Conservation (phyloP, 2,888 invertebrate species). For the Margaritifera margaritifera region DNA sequence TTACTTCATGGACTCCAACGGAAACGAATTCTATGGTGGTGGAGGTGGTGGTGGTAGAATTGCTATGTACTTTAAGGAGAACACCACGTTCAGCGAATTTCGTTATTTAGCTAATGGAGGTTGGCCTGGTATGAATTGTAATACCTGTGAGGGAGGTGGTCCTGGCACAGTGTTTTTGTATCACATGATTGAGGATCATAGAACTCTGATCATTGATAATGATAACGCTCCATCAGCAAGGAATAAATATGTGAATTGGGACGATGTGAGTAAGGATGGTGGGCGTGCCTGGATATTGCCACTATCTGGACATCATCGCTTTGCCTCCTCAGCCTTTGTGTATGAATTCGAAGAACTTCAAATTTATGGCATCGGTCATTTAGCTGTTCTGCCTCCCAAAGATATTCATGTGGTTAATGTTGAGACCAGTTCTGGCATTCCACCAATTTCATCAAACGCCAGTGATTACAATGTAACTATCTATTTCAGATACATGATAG, state of each 20-base stretch:
- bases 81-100: constrained; percentile 59
- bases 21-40: constrained; percentile 21
- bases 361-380: constrained; percentile 58
- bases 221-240: constrained; percentile 43
- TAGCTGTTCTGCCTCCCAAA: constrained; percentile 51
- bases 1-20: too few relatives aligned
- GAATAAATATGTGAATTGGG: constrained; percentile 52
- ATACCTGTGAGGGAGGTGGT: constrained; percentile 49
- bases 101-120: constrained; percentile 56
- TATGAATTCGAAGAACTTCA: constrained; percentile 60
- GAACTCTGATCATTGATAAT: constrained; percentile 61
- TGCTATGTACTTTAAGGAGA: constrained; percentile 53
- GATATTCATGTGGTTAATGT: constrained; percentile 23
- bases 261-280: constrained; percentile 41
- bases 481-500: constrained; percentile 64
- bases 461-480: constrained; percentile 42
- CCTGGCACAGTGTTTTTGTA: constrained; percentile 59
- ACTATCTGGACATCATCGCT: constrained; percentile 49
- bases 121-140: constrained; percentile 32
- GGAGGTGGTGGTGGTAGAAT: constrained; percentile 60
- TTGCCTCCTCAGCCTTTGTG: constrained; percentile 34
- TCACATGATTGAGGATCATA: constrained; percentile 48
- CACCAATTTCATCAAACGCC: constrained; percentile 11
- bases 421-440: constrained; percentile 22
- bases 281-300: constrained; percentile 60